A percentile compares a stretch with the other conserved stretches of the same genome.
Conservation (phyloP, 2,888 invertebrate genomes). For the Lampropteryx suffumata region DNA sequence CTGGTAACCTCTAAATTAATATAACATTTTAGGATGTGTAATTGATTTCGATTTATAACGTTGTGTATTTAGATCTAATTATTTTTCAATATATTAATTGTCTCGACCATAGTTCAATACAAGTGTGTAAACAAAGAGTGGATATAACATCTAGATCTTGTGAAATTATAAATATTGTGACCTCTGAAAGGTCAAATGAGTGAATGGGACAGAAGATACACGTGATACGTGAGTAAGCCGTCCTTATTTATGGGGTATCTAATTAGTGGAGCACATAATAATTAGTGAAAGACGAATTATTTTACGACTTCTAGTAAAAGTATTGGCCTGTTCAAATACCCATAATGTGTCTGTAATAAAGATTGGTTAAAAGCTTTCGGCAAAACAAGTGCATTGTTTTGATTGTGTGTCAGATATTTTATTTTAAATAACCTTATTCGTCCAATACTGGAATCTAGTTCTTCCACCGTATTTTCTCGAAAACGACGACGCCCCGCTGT, state of each 20-base stretch:
- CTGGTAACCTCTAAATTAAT: constrained; percentile 27
- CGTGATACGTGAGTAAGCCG: constrained; percentile 29
- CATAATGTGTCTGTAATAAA: too few relatives aligned
- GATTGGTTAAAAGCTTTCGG: too few relatives aligned
- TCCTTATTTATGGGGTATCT: constrained; percentile 22
- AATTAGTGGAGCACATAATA: constrained; percentile 16
- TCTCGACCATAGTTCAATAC: background rate
- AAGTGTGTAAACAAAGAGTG: constrained; percentile 1
- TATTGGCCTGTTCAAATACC: background rate
- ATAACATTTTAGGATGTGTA: background rate
- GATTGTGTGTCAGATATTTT: too few relatives aligned
- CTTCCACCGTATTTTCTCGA: too few relatives aligned
- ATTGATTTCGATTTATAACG: background rate
- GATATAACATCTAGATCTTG: background rate
- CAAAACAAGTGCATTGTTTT: too few relatives aligned
- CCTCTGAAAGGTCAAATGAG: constrained; percentile 30
- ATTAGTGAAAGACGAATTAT: constrained; percentile 8
- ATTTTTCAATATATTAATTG: background rate
- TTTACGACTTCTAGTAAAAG: background rate
- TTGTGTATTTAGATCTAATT: background rate
- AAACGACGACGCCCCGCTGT: too few relatives aligned
- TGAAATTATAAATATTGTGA: constrained; percentile 21
- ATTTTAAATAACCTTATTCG: too few relatives aligned
- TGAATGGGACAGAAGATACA: constrained; percentile 23
- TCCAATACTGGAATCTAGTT: too few relatives aligned